A percentile compares a stretch with the other conserved stretches of the same genome.
Conservation (phyloP, 2,113 vertebrate genomes). For the Mandrillus leucophaeus region DNA sequence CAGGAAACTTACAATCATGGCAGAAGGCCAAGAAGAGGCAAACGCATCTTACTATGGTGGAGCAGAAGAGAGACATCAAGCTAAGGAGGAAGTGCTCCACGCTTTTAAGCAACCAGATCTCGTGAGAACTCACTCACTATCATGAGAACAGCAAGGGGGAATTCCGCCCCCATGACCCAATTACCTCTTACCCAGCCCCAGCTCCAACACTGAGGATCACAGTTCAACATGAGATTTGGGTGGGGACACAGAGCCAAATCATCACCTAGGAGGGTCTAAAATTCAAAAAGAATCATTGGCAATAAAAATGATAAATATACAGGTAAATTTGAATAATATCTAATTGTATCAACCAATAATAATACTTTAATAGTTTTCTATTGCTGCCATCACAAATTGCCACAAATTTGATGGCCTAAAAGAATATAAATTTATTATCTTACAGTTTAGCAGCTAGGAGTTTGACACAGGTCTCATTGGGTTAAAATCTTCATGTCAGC, state of each 20-base stretch:
- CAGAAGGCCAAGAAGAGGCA: no score
- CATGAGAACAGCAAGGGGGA: no score
- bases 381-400: not conserved
- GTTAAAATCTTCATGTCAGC: not conserved
- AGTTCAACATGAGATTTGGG: no score
- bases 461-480: not conserved
- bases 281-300: not conserved
- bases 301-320: not conserved
- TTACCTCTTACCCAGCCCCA: no score
- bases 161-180: no score
- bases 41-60: no score
- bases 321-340: not conserved
- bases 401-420: not conserved
- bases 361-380: not conserved
- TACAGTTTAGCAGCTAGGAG: not conserved
- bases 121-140: no score
- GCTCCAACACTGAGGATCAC: no score
- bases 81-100: no score
- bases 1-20: no score
- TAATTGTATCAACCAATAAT: not conserved
- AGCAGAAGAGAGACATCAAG: no score
- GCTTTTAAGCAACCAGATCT: not conserved
- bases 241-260: no score
- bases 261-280: not conserved
- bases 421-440: not conserved